Evolutionary conservation across 2,888 invertebrate genomes (phyloP), one percentile per base, ranked within the genome.

Genomic region (Dryomyza anilis): DNA sequence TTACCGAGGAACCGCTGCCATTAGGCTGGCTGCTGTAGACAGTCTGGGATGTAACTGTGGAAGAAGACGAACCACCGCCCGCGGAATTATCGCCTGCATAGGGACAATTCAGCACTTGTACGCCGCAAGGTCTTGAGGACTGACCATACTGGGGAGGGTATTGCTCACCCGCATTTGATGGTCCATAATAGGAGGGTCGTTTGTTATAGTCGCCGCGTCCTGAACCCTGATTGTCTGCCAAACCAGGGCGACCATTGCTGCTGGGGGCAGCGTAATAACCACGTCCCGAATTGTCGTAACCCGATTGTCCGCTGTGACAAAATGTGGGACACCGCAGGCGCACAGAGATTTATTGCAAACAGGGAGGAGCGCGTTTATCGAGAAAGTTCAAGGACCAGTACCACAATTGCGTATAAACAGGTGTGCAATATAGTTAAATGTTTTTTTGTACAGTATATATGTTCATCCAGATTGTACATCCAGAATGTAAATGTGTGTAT

Each of bases 221-320:
- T 12, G 23, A 36, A 10, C 14, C 39, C 39, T 50, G 50, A 25
- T 19, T 19, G 16, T 29, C 53, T 16, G n/a, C 27, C 12, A 29
- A 14, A 14, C 46, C 46, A 30, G 23, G 5, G n/a, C 70, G 69
- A 65, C 78, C 75, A 56, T 77, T 75, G 63, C 87, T 87, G 53
- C 66, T 63, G 12, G 86, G 12, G 21, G 87, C 87, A 79, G 87
- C 88, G 79, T 89, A 89, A 77, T 88, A 88, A 52, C 88, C 89
- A 53, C 87, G 81, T 23, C 88, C 88, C 36, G 86, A 85, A 43
- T 85, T 86, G 76, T 89, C 89, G 84, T 87, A 89, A 7, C 89
- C 88, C 1, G 89, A 85, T 72, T 87, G 86, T 1, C 89, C 89
- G 50, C 89, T 86, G 23, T 4, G 16, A 30, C 21, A 8, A 12